phyloP scores from a whole-genome alignment of 2,888 invertebrate species.

The Andrena dorsata region DNA sequence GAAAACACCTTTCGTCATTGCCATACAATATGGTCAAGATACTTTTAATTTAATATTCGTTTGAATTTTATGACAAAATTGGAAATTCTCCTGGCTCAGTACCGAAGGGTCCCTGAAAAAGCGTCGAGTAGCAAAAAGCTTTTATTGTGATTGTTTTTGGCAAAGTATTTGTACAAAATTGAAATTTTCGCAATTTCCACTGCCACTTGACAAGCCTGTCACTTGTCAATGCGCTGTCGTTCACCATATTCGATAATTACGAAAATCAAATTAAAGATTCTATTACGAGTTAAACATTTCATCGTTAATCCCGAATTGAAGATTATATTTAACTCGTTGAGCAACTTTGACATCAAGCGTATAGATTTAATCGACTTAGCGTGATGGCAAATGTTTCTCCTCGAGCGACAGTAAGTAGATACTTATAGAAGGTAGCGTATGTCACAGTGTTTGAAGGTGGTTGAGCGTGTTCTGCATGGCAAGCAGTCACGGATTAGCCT shows the following conservation, averaged over 20 bases:
- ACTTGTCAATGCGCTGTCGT: too few species aligned
- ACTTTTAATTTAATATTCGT: background rate
- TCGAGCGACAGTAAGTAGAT: slow-evolving; percentile 3
- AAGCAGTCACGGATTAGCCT: slow-evolving; percentile 54
- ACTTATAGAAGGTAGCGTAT: slow-evolving; percentile 13
- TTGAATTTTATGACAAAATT: background rate
- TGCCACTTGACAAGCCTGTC: too few species aligned
- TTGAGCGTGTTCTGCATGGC: slow-evolving; percentile 48
- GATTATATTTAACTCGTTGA: background rate
- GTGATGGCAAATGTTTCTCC: slow-evolving; percentile 13
- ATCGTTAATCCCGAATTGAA: background rate
- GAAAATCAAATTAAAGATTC: too few species aligned
- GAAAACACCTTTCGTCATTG: slow-evolving; percentile 20
- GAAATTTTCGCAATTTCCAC: too few species aligned
- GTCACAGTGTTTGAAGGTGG: slow-evolving; percentile 38
- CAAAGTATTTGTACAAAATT: too few species aligned
- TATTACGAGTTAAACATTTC: too few species aligned
- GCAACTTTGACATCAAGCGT: slow-evolving; percentile 8
- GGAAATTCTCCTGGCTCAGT: background rate
- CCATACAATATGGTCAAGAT: slow-evolving; percentile 5
- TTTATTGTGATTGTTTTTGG: too few species aligned
- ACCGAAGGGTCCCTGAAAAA: too few species aligned
- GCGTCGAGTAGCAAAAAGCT: too few species aligned
- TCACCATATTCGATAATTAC: too few species aligned
- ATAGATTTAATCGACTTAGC: slow-evolving; percentile 2